Percentiles rank a stretch among this genome's conserved stretches.
These are phyloP conservation scores for Scaptomyza cyrtandrae DNA, from an alignment of 2,888 invertebrate genomes.

Conservation along the genomic window DNA sequence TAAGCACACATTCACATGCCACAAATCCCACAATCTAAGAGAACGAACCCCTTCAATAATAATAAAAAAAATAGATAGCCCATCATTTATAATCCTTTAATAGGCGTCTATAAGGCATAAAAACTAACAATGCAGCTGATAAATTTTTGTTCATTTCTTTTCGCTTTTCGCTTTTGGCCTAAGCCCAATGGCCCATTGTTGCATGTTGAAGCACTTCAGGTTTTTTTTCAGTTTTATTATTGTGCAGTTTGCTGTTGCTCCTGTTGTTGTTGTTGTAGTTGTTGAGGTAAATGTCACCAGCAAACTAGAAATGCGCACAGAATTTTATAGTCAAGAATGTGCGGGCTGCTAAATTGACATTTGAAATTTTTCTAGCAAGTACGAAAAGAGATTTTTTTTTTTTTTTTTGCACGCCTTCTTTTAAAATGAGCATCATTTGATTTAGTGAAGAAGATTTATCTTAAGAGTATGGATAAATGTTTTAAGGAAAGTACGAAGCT, in stretches of 20 bases:
- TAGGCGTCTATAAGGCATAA: constrained; percentile 62
- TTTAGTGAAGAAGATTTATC: neutral
- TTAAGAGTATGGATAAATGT: neutral
- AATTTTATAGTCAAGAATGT: constrained; percentile 45
- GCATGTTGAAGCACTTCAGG: constrained; percentile 21
- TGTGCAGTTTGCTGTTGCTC: neutral
- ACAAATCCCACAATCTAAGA: constrained; percentile 26
- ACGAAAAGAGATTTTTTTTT: neutral
- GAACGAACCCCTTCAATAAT: constrained; percentile 21
- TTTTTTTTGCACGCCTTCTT: too few relatives aligned
- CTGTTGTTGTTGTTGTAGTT: constrained; percentile 1
- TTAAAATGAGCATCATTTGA: neutral
- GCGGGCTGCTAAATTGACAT: constrained; percentile 42
- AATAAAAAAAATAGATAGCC: constrained; percentile 27
- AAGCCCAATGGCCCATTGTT: constrained; percentile 46
- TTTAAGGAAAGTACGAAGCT: too few relatives aligned
- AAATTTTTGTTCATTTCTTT: constrained; percentile 53
- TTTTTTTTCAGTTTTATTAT: constrained; percentile 5
- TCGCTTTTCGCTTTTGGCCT: constrained; percentile 6
- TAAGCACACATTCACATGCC: constrained; percentile 19
- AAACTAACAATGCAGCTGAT: constrained; percentile 55
- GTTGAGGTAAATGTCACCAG: constrained; percentile 37
- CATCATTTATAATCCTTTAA: constrained; percentile 77
- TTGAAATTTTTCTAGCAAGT: constrained; percentile 17
- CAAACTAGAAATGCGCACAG: constrained; percentile 27